phyloP scores from a whole-genome alignment of 2,797 vertebrate genomes.

The Arremon aurantiirostris region DNA sequence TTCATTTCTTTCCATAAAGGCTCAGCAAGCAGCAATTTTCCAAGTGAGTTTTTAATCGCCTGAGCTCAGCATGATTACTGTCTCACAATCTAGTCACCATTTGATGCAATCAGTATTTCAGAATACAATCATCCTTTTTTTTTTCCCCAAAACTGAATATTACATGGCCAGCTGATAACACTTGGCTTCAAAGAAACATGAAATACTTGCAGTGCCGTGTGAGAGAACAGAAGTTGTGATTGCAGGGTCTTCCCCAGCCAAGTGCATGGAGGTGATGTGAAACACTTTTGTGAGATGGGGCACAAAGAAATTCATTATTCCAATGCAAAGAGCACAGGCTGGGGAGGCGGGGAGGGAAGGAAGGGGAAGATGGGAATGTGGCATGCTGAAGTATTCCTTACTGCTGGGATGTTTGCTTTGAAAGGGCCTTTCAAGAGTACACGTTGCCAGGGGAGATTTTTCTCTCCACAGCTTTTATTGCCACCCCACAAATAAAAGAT shows the following conservation, averaged over 20 bases:
- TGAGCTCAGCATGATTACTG: neutral
- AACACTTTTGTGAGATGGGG: neutral
- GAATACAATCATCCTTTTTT: neutral
- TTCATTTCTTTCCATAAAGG: slow-evolving; percentile 38
- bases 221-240: neutral
- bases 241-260: neutral
- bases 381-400: neutral
- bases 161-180: neutral
- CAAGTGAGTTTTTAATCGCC: slow-evolving; percentile 38
- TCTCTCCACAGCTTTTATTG: slow-evolving; percentile 19
- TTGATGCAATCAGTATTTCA: slow-evolving; percentile 36
- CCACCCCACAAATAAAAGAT: slow-evolving; percentile 25
- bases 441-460: slow-evolving; percentile 48
- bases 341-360: neutral
- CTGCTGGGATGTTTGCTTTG: slow-evolving; percentile 6
- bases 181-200: neutral
- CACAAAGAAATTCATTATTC: slow-evolving; percentile 1
- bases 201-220: neutral
- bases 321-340: neutral
- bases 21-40: slow-evolving; percentile 47
- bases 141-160: fast-evolving
- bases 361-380: neutral
- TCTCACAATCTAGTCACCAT: slow-evolving; percentile 20
- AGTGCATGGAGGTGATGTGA: neutral
- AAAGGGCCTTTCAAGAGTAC: slow-evolving; percentile 35